A percentile compares a stretch with the other conserved stretches of the same genome.
phyloP scores from a whole-genome alignment of 2,888 invertebrate genomes.

The Nemotelus nigrinus region DNA sequence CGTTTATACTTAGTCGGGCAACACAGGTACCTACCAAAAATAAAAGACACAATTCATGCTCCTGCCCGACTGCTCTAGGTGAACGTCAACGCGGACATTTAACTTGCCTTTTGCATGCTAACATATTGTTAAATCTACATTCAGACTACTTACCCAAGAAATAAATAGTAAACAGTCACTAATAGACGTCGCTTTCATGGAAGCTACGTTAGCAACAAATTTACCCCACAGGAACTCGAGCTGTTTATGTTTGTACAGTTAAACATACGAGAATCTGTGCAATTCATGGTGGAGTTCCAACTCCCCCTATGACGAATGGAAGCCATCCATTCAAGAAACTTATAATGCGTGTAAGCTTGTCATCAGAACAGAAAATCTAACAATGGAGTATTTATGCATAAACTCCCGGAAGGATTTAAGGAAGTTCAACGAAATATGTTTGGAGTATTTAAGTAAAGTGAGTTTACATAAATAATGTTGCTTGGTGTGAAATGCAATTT shows the following conservation, averaged over 20 bases:
- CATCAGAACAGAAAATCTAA: not conserved
- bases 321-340: constrained; percentile 27
- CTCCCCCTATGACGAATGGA: constrained; percentile 7
- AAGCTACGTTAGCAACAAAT: constrained; percentile 27
- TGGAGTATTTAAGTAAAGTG: no score
- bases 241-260: constrained; percentile 22
- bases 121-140: constrained; percentile 5
- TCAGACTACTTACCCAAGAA: not conserved
- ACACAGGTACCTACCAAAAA: no score
- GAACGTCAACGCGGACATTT: constrained; percentile 1
- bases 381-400: not conserved
- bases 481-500: no score
- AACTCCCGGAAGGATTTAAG: no score
- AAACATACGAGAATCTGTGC: not conserved
- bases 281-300: not conserved
- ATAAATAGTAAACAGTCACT: not conserved
- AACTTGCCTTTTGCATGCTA: constrained; percentile 1
- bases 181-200: not conserved
- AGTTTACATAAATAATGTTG: no score
- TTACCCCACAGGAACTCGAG: not conserved
- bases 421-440: no score
- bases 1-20: no score
- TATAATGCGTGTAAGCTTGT: constrained; percentile 33
- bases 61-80: not conserved
- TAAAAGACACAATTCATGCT: no score